Evolutionary conservation across 1,140 invertebrate genomes (phyloP).

Genomic region (Leucophenga varia): DNA sequence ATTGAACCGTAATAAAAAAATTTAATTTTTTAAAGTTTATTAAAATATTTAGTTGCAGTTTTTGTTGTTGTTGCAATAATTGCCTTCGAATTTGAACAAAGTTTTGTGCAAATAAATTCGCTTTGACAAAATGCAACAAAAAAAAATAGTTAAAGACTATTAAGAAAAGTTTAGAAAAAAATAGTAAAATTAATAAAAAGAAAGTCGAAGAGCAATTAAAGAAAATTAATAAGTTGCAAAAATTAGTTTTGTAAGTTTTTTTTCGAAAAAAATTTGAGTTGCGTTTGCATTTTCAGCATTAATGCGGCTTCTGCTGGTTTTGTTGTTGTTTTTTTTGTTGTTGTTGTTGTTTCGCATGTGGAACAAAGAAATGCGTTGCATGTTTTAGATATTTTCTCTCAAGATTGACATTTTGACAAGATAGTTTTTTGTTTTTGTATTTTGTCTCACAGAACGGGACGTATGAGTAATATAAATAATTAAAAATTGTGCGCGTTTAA

Average conservation of each 20-base stretch:
- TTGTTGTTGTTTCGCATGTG: conserved; percentile 23
- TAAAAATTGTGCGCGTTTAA: conserved; percentile 18
- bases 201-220: conserved; percentile 6
- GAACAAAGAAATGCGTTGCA: conserved; percentile 31
- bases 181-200: conserved; percentile 23
- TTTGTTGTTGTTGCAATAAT: conserved; percentile 28
- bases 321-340: conserved; percentile 3
- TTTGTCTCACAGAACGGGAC: conserved; percentile 10
- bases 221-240: too few relatives aligned
- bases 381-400: too few relatives aligned
- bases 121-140: conserved; percentile 48
- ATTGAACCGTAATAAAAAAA: too few relatives aligned
- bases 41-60: conserved; percentile 28
- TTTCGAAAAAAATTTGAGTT: too few relatives aligned
- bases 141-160: too few relatives aligned
- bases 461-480: conserved; percentile 21
- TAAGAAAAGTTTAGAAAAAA: conserved; percentile 24
- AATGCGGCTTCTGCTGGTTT: too few relatives aligned
- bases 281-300: conserved; percentile 6
- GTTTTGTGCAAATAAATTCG: conserved; percentile 29
- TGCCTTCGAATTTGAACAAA: conserved; percentile 37
- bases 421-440: conserved; percentile 6
- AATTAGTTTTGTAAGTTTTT: too few relatives aligned
- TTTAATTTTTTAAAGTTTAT: conserved; percentile 26
- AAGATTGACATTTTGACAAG: conserved; percentile 11